phyloP scores from a whole-genome alignment of 2,888 invertebrate genomes.

The Xestia rhomboidea region DNA sequence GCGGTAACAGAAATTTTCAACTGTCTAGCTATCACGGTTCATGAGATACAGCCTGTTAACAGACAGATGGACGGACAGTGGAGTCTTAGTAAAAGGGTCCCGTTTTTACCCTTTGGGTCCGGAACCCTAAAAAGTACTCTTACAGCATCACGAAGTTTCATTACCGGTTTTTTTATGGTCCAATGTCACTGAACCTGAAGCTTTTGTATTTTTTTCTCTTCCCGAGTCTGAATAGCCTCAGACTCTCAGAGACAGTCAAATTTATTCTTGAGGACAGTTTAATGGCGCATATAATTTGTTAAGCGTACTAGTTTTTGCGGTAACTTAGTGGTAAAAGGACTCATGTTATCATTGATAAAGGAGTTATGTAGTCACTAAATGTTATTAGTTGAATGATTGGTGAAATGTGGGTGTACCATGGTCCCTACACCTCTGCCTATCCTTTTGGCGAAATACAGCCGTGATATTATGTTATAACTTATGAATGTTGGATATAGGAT shows the following conservation, averaged over 20 bases:
- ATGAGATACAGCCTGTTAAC: too few relatives aligned
- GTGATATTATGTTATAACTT: neutral
- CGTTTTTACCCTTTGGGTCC: too few relatives aligned
- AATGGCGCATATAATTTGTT: constrained; percentile 67
- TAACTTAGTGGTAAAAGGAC: constrained; percentile 13
- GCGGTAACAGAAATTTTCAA: too few relatives aligned
- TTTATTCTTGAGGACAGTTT: constrained; percentile 71
- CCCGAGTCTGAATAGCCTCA: constrained; percentile 59
- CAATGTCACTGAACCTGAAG: constrained; percentile 61
- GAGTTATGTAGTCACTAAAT: neutral
- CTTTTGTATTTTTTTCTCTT: constrained; percentile 66
- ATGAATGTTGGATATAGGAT: neutral
- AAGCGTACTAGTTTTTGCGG: constrained; percentile 37
- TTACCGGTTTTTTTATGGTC: constrained; percentile 67
- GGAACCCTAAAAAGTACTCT: constrained; percentile 64
- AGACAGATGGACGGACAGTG: too few relatives aligned
- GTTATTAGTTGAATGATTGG: neutral
- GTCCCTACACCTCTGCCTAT: neutral
- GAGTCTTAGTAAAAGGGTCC: too few relatives aligned
- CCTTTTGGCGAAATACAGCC: neutral
- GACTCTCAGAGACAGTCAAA: constrained; percentile 66
- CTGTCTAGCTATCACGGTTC: too few relatives aligned
- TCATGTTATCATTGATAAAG: neutral
- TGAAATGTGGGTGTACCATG: neutral
- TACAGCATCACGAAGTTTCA: constrained; percentile 68